Conservation (phyloP, 2,797 vertebrate species). For the Phalanger gymnotis region DNA sequence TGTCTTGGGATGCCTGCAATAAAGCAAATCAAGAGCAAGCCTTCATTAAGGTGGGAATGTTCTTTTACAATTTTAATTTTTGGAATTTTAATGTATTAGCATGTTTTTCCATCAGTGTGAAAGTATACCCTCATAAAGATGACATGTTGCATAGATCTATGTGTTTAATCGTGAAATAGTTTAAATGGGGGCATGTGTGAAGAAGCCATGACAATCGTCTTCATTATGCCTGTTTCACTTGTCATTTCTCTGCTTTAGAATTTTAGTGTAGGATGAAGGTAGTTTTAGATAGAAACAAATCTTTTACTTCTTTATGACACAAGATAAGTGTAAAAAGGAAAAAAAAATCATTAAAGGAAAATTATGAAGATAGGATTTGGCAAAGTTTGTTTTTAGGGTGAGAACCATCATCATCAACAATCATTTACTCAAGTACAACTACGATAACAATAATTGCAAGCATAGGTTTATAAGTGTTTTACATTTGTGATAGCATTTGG, state of each 20-base stretch:
- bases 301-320: neutral
- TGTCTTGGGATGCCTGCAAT: constrained; percentile 65
- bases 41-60: constrained; percentile 63
- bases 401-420: neutral
- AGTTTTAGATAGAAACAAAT: neutral
- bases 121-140: neutral
- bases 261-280: neutral
- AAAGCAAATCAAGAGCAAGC: constrained; percentile 57
- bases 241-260: neutral
- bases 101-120: neutral
- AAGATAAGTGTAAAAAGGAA: neutral
- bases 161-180: neutral
- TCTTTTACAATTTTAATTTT: neutral
- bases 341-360: neutral
- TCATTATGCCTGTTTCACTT: neutral
- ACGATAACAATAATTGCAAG: neutral
- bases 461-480: neutral
- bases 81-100: neutral
- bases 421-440: neutral
- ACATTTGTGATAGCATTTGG: neutral
- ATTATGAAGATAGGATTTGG: neutral
- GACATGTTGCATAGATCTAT: neutral
- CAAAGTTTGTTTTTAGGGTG: neutral
- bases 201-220: neutral
- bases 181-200: neutral